Evolutionary conservation across 2,113 vertebrate genomes (phyloP).

Genomic region (Nesospiza acunhae): DNA sequence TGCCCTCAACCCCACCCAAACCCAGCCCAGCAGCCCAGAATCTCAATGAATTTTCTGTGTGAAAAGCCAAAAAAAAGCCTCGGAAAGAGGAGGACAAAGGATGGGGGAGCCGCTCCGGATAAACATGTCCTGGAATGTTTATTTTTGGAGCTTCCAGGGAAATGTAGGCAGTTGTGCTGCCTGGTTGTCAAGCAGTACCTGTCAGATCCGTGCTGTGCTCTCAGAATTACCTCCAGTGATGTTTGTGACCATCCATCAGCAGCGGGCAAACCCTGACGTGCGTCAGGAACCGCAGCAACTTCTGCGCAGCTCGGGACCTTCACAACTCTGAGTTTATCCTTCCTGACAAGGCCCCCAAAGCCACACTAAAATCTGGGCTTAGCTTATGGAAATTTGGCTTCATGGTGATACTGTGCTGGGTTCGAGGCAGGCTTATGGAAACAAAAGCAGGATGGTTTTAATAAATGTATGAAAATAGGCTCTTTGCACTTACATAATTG

Average conservation of each 20-base stretch:
- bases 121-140: background rate
- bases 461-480: background rate
- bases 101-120: fast-evolving
- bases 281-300: background rate
- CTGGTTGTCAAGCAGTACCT: constrained; percentile 46
- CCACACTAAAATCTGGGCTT: background rate
- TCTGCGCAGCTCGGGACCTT: background rate
- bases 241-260: background rate
- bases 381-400: background rate
- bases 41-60: background rate
- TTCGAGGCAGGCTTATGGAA: background rate
- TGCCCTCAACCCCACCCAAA: background rate
- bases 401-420: background rate
- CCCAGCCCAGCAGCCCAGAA: background rate
- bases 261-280: background rate
- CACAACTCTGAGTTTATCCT: background rate
- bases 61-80: background rate
- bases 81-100: background rate
- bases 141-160: constrained; percentile 33
- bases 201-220: background rate
- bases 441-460: background rate
- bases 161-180: background rate
- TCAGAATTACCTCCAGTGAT: background rate
- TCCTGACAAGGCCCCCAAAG: background rate
- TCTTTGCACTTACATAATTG: background rate